These are phyloP conservation scores for Psammodynastes pulverulentus DNA, from an alignment of 2,113 vertebrate species.

Conservation along the genomic window DNA sequence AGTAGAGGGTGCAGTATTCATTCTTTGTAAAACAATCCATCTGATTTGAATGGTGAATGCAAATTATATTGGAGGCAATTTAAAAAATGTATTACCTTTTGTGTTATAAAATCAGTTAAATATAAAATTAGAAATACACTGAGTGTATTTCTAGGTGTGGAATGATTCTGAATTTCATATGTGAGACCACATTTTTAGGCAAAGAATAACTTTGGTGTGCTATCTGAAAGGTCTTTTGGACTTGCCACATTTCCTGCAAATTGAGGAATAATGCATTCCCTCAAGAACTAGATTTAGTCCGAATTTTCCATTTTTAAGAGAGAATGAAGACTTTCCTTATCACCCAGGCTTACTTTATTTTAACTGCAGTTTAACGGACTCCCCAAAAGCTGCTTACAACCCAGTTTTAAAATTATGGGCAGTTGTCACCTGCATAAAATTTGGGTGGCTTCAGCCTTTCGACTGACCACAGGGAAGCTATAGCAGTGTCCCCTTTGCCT, in stretches of 20 bases:
- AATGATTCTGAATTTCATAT: neutral
- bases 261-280: neutral
- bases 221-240: neutral
- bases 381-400: neutral
- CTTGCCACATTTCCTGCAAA: neutral
- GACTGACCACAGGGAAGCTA: neutral
- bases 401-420: neutral
- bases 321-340: neutral
- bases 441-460: neutral
- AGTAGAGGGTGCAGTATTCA: conserved; percentile 24
- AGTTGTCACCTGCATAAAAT: neutral
- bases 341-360: neutral
- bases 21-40: neutral
- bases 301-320: neutral
- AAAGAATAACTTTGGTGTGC: neutral
- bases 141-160: neutral
- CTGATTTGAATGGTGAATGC: neutral
- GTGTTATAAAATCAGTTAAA: neutral
- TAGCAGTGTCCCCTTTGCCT: neutral
- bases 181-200: neutral
- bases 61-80: neutral
- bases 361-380: neutral
- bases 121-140: neutral
- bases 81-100: neutral
- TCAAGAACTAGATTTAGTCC: neutral